Evolutionary conservation across 2,113 vertebrate species (phyloP).

Genomic region (Cyphomyrus plagiostoma): DNA sequence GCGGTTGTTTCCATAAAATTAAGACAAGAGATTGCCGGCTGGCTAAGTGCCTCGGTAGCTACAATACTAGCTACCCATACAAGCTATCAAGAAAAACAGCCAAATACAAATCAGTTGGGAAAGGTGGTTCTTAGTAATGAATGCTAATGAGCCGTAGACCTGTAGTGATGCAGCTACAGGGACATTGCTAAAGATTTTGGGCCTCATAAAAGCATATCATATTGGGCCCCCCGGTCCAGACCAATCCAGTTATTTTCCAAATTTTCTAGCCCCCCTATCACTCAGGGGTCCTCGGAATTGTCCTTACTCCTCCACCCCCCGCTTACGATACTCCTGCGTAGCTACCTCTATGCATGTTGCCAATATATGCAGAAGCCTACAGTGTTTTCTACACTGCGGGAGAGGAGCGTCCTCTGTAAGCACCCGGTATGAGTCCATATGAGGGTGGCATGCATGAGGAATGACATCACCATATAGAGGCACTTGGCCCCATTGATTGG

Average conservation of each 20-base stretch:
- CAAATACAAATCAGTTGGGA: background rate
- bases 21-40: background rate
- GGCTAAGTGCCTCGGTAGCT: background rate
- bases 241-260: no score
- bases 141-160: background rate
- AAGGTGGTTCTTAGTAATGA: background rate
- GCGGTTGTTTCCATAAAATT: background rate
- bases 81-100: background rate
- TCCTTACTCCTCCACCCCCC: no score
- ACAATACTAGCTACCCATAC: background rate
- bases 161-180: background rate
- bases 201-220: no score
- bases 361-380: background rate
- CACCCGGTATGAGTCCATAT: background rate
- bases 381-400: background rate
- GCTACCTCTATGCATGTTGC: background rate
- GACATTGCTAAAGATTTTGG: no score
- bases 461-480: background rate
- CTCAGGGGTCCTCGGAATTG: no score
- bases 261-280: no score
- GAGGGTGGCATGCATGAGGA: background rate
- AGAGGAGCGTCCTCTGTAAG: background rate
- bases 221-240: no score
- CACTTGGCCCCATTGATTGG: background rate
- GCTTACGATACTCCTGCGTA: no score